Conservation (phyloP, 2,113 vertebrate genomes). For the Protobothrops mucrosquamatus region DNA sequence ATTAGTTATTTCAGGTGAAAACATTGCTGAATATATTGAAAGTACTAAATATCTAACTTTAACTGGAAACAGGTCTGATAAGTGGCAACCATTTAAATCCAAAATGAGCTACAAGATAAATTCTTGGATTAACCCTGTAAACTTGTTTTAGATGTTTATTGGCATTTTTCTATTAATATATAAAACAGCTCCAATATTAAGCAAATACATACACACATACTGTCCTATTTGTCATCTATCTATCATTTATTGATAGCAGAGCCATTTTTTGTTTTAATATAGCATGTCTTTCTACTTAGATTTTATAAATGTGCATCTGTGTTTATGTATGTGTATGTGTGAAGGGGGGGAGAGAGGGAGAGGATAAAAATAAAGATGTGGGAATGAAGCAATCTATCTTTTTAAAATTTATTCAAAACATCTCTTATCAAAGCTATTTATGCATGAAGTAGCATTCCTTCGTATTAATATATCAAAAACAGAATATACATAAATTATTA, state of each 20-base stretch:
- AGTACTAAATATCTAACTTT: not conserved
- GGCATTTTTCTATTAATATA: not conserved
- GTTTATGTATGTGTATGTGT: not conserved
- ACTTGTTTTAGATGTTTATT: not conserved
- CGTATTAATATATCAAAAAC: not conserved
- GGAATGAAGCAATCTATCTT: not conserved
- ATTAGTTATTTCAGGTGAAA: not conserved
- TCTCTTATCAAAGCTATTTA: not conserved
- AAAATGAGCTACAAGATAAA: not conserved
- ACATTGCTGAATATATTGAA: not conserved
- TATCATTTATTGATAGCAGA: not conserved
- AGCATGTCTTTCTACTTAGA: not conserved
- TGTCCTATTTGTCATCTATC: constrained; percentile 1
- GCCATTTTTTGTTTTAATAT: not conserved
- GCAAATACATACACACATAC: not conserved
- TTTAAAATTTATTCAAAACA: not conserved
- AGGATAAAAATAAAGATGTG: not conserved
- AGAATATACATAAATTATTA: not conserved
- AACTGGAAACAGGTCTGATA: not conserved
- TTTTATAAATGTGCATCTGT: not conserved
- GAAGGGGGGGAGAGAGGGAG: too few species aligned
- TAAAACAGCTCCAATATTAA: not conserved
- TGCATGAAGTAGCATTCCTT: not conserved
- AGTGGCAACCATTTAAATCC: not conserved
- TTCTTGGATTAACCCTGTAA: not conserved